phyloP scores from a whole-genome alignment of 1,140 invertebrate species.

The Penaeus chinensis region DNA sequence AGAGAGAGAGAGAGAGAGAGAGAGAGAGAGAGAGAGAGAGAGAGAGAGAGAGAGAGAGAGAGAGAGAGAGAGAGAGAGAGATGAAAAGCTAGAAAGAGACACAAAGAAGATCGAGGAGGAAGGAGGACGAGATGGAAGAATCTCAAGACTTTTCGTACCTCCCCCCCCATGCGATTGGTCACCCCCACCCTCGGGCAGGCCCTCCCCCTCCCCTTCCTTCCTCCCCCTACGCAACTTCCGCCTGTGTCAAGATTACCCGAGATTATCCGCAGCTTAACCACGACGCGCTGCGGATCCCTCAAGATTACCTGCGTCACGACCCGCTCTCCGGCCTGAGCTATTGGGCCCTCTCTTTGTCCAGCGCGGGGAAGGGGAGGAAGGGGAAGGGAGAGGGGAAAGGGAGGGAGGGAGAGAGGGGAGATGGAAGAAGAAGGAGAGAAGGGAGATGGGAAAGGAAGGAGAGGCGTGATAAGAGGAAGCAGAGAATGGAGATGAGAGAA shows the following conservation, averaged over 20 bases:
- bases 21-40: too few species aligned
- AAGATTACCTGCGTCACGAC: conserved; percentile 36
- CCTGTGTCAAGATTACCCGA: conserved; percentile 25
- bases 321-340: neutral
- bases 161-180: too few species aligned
- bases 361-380: neutral
- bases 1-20: too few species aligned
- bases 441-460: too few species aligned
- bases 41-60: too few species aligned
- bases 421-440: neutral
- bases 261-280: conserved; percentile 45
- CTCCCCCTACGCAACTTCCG: conserved; percentile 22
- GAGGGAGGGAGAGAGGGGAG: neutral
- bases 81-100: too few species aligned
- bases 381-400: neutral
- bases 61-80: too few species aligned
- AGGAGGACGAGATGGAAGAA: too few species aligned
- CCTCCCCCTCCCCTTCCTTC: neutral
- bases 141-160: too few species aligned
- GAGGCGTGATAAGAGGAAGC: too few species aligned
- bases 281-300: conserved; percentile 34
- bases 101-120: too few species aligned
- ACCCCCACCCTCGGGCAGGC: too few species aligned
- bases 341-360: neutral
- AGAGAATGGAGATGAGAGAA: neutral